phyloP scores from a whole-genome alignment of 2,888 invertebrate genomes.

The Patella depressa region DNA sequence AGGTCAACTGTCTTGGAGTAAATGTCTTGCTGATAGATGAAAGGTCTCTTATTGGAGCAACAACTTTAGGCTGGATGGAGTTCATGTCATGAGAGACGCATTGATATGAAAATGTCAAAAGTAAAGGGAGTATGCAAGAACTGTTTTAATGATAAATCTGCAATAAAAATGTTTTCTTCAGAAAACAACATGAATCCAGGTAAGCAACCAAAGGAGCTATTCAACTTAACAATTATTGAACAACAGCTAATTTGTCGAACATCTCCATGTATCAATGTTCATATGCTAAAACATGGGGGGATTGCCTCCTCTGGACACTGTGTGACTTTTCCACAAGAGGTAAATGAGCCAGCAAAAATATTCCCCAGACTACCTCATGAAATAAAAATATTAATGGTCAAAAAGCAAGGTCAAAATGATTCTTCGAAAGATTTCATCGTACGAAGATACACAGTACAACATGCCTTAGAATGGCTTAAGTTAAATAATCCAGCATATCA shows the following conservation, averaged over 20 bases:
- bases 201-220: constrained; percentile 15
- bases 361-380: constrained; percentile 20
- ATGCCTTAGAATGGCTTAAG: constrained; percentile 27
- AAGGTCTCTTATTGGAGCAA: constrained; percentile 35
- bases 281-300: constrained; percentile 27
- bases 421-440: constrained; percentile 31
- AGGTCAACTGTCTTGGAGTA: constrained; percentile 36
- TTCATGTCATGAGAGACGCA: constrained; percentile 31
- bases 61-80: constrained; percentile 37
- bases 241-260: constrained; percentile 25
- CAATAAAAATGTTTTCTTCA: constrained; percentile 35
- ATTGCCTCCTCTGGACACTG: constrained; percentile 25
- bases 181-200: constrained; percentile 36
- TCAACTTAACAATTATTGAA: constrained; percentile 17
- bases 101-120: constrained; percentile 21
- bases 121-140: neutral
- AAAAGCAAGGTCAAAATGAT: constrained; percentile 29
- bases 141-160: constrained; percentile 17
- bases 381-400: constrained; percentile 26
- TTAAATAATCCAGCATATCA: constrained; percentile 29
- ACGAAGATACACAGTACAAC: constrained; percentile 26
- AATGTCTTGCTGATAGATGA: constrained; percentile 42
- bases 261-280: constrained; percentile 25
- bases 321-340: constrained; percentile 26
- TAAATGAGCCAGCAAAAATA: constrained; percentile 19